phyloP scores from a whole-genome alignment of 1,140 invertebrate genomes.

The Euschistus heros region DNA sequence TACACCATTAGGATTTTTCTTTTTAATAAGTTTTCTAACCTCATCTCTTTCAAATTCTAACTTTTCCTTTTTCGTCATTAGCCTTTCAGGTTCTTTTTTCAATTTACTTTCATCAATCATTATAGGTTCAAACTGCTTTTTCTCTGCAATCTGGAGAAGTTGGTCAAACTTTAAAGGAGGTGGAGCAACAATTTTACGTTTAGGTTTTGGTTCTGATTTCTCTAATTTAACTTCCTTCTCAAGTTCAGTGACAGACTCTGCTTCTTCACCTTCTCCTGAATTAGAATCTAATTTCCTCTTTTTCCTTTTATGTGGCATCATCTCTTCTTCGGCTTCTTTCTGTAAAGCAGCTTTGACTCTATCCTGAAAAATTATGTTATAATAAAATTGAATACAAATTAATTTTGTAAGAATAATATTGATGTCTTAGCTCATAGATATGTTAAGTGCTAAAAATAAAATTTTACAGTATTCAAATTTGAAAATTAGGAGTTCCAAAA shows the following conservation, averaged over 20 bases:
- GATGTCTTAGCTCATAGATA: too few relatives aligned
- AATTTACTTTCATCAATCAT: constrained; percentile 43
- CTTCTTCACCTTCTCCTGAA: constrained; percentile 24
- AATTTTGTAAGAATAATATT: too few relatives aligned
- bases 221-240: constrained; percentile 22
- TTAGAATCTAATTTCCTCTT: constrained; percentile 39
- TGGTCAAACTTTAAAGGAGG: constrained; percentile 63
- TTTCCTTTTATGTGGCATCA: constrained; percentile 52
- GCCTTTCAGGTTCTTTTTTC: constrained; percentile 41
- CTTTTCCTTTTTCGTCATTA: constrained; percentile 68
- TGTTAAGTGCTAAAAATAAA: too few relatives aligned
- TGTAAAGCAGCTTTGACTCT: constrained; percentile 63
- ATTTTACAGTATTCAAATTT: too few relatives aligned
- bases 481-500: too few relatives aligned
- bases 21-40: constrained; percentile 23
- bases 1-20: too few relatives aligned
- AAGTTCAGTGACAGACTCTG: not conserved
- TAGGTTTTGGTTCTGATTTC: constrained; percentile 34
- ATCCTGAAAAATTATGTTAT: constrained; percentile 37
- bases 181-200: constrained; percentile 46
- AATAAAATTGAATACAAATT: too few relatives aligned
- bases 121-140: constrained; percentile 71
- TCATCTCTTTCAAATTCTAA: constrained; percentile 52
- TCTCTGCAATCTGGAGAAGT: constrained; percentile 64
- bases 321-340: constrained; percentile 59